A percentile compares a stretch with the other conserved stretches of the same genome.
Conservation (phyloP, 2,797 vertebrate genomes). For the Natrix natrix region DNA sequence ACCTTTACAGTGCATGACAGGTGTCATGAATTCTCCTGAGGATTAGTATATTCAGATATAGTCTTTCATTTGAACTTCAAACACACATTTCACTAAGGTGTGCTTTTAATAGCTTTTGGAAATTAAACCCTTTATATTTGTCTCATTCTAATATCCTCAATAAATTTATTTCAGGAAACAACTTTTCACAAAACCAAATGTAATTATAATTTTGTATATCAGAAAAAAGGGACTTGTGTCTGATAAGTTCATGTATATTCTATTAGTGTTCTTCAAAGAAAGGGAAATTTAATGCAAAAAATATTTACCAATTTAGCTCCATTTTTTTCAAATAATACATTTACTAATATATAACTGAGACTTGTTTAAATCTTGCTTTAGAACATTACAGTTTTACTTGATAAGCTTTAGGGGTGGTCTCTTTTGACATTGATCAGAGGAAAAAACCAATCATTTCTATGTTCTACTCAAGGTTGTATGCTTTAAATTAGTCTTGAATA, state of each 20-base stretch:
- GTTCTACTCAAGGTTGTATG: neutral
- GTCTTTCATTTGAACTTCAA: constrained; percentile 76
- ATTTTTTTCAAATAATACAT: neutral
- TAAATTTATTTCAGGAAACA: constrained; percentile 57
- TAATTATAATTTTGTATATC: constrained; percentile 27
- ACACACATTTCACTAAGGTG: constrained; percentile 41
- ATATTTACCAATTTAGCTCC: neutral
- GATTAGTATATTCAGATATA: constrained; percentile 66
- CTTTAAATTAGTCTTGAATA: neutral
- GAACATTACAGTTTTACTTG: neutral
- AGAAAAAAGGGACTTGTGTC: neutral
- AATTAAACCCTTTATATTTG: constrained; percentile 63
- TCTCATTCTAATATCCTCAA: constrained; percentile 47
- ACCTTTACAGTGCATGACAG: constrained; percentile 73
- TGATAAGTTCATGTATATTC: neutral
- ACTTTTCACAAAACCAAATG: constrained; percentile 36
- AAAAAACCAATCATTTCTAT: neutral
- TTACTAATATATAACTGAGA: neutral
- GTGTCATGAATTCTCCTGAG: constrained; percentile 73
- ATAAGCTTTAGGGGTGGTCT: neutral
- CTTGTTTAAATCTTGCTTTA: neutral
- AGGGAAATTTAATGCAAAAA: neutral
- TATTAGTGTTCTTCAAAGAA: neutral
- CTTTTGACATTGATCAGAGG: neutral
- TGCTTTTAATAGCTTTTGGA: constrained; percentile 65